Conservation (phyloP, 2,113 vertebrate genomes). For the Rhodinocichla rosea region DNA sequence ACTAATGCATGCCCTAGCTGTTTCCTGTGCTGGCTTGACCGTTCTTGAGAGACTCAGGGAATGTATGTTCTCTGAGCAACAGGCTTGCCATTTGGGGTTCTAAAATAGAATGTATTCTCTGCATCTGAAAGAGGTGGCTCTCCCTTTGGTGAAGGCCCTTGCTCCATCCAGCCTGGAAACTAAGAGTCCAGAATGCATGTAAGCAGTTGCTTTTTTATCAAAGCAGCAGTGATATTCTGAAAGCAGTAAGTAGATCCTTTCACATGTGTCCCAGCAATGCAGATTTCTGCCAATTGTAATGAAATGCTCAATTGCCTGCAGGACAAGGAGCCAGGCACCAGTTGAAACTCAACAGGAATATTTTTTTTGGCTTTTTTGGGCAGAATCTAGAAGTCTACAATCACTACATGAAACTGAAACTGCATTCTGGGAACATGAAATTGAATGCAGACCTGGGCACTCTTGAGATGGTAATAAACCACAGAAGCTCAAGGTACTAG, state of each 20-base stretch:
- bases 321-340: not conserved
- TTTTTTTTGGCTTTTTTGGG: not conserved
- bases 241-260: not conserved
- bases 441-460: not conserved
- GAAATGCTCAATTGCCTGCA: not conserved
- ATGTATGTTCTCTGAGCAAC: not conserved
- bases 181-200: not conserved
- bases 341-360: not conserved
- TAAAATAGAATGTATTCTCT: not conserved
- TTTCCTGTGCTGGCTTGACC: not conserved
- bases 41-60: not conserved
- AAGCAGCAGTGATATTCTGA: not conserved
- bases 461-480: slow-evolving; percentile 17
- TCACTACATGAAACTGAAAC: not conserved
- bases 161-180: not conserved
- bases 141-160: not conserved
- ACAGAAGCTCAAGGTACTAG: not conserved
- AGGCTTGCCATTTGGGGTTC: not conserved
- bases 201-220: not conserved
- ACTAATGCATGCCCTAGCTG: not conserved
- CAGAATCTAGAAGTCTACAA: not conserved
- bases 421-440: not conserved
- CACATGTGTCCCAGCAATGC: fast-evolving
- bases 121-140: not conserved
- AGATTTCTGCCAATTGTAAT: not conserved